phyloP scores from a whole-genome alignment of 1,140 invertebrate genomes.

The Anagrus nilaparvatae region DNA sequence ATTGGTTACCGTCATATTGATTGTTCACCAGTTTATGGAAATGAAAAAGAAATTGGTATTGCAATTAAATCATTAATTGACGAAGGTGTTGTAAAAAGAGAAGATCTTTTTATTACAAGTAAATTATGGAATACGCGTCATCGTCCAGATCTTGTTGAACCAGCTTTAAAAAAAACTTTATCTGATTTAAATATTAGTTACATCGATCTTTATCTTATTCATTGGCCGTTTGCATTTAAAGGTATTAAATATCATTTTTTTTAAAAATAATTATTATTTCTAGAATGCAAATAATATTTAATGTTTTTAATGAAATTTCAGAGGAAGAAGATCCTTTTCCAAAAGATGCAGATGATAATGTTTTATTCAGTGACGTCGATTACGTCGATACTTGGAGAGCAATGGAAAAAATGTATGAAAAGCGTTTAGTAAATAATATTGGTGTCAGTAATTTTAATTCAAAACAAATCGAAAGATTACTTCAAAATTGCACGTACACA shows the following conservation, averaged over 20 bases:
- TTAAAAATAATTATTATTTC: too few relatives aligned
- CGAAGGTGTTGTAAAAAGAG: conserved; percentile 57
- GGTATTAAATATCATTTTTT: too few relatives aligned
- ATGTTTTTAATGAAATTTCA: not conserved
- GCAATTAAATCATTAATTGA: conserved; percentile 63
- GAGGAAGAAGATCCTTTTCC: conserved; percentile 31
- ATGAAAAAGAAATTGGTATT: conserved; percentile 75
- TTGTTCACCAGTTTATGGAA: conserved; percentile 56
- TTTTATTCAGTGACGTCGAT: conserved; percentile 40
- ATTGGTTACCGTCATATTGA: conserved; percentile 62
- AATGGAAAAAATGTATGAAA: conserved; percentile 60
- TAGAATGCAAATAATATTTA: too few relatives aligned
- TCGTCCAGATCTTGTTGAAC: conserved; percentile 41
- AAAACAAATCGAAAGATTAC: conserved; percentile 60
- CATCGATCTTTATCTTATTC: conserved; percentile 68
- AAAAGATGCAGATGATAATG: conserved; percentile 36
- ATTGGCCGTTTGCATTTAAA: conserved; percentile 63
- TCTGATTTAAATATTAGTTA: conserved; percentile 60
- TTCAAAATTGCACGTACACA: conserved; percentile 55
- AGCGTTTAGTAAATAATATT: conserved; percentile 65
- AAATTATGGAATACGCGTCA: conserved; percentile 55
- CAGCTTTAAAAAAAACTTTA: conserved; percentile 48
- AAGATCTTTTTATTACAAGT: conserved; percentile 56
- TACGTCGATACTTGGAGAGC: conserved; percentile 62
- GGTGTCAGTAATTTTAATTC: conserved; percentile 85